Base-by-base conservation (phyloP, 2,888 invertebrate species). In the Dioctria linearis region DNA sequence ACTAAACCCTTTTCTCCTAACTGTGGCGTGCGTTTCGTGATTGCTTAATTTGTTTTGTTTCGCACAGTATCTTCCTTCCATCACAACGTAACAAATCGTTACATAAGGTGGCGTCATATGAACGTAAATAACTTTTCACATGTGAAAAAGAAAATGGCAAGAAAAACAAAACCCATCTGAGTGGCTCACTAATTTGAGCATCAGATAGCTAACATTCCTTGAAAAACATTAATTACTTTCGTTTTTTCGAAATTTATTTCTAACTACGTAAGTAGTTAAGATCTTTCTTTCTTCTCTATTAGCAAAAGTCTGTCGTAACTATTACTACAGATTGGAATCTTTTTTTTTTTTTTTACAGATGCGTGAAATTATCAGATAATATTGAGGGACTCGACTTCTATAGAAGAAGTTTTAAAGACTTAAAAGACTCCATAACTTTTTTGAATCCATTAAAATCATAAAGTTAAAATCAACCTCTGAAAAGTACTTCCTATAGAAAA, bases 1-100 rank as follows among this genome's bases (percentile, higher is more conserved):
- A 54, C 46, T 8, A 46, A 8, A 46, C 46, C 46, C 8, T 46
- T 46, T 46, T 46, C 8, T 46, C 43, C 46, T 25, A 66, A 66
- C 46, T 46, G 13, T 42, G 5, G 25, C 11, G 37, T 39, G 25
- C 25, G 39, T 37, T 51, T 46, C 43, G 49, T 40, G 69, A 46
- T 69, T 54, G 69, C 49, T 51, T 37, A 13, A 39, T 54, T 54
- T 6, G 49, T 49, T 49, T 37, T 37, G 69, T n/a, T 49, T 69
- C 39, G 69, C 69, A 37, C 51, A 39, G 69, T 25, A 54, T 49
- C 37, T 2, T 51, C 51, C 54, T 46, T 5, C 25, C 43, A n/a
- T 69, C 39, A 39, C 46, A 2, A 46, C 46, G 46, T 8, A n/a
- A 54, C 54, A 54, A 11, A 54, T 3, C 54, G 11, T 54, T 54